Evolutionary conservation across 2,888 invertebrate species (phyloP).

Genomic region (Epinotia ramella): DNA sequence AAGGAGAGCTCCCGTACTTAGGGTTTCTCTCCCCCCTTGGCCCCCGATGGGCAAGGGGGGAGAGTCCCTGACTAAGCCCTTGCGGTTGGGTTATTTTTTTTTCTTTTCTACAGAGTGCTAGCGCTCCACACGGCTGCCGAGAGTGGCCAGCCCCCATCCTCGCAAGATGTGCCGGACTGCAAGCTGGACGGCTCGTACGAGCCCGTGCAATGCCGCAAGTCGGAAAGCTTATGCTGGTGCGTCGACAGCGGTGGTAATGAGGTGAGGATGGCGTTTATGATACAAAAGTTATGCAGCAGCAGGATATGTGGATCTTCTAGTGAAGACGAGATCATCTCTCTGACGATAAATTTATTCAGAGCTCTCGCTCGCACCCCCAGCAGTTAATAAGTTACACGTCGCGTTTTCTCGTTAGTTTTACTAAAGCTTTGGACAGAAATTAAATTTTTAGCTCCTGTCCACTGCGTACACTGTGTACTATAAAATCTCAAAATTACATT

Average conservation of each 20-base stretch:
- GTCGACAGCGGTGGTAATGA: constrained; percentile 91
- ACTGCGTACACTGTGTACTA: no score
- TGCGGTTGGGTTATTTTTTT: background rate
- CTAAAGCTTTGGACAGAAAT: no score
- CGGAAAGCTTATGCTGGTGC: constrained; percentile 91
- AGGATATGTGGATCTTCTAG: background rate
- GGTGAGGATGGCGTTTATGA: constrained; percentile 60
- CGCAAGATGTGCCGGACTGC: constrained; percentile 91
- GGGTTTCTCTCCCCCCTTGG: no score
- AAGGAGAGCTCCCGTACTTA: no score
- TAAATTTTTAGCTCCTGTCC: no score
- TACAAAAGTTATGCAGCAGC: no score
- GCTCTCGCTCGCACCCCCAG: background rate
- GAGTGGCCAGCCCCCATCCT: constrained; percentile 89
- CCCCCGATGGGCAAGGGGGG: no score
- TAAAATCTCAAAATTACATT: no score
- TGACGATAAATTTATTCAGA: background rate
- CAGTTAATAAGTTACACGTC: no score
- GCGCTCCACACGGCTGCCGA: constrained; percentile 79
- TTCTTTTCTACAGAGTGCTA: constrained; percentile 62
- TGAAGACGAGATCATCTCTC: background rate
- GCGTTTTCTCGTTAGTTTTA: no score
- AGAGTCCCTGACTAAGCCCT: no score
- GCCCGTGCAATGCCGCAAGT: constrained; percentile 89
- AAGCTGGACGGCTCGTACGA: constrained; percentile 89